Conservation (phyloP, 2,113 vertebrate genomes). For the Nicator chloris region DNA sequence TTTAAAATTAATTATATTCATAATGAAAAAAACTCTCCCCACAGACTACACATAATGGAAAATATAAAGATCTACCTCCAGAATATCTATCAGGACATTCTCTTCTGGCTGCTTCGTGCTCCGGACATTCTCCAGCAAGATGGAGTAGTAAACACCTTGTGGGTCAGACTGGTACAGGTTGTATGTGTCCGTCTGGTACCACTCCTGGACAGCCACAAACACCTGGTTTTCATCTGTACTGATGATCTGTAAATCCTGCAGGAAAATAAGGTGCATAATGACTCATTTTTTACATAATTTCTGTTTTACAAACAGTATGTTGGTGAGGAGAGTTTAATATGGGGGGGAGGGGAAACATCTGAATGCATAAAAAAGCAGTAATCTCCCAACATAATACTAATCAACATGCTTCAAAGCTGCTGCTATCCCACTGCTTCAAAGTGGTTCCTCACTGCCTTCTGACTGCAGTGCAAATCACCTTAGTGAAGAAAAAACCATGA, state of each 20-base stretch:
- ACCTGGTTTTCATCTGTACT: conserved; percentile 95
- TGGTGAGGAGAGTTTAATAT: background rate
- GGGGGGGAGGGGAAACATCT: background rate
- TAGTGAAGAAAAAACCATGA: background rate
- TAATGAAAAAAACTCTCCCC: background rate
- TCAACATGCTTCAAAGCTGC: too few relatives aligned
- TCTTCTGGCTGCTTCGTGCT: conserved; percentile 93
- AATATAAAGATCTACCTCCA: conserved; percentile 78
- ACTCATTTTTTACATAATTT: background rate
- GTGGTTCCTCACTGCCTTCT: background rate
- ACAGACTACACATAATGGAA: background rate
- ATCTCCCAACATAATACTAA: background rate
- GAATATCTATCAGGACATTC: conserved; percentile 88
- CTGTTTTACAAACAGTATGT: background rate
- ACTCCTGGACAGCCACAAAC: conserved; percentile 93
- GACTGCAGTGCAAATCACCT: background rate
- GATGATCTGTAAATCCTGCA: conserved; percentile 91
- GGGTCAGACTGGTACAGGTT: conserved; percentile 95
- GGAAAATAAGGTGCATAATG: background rate
- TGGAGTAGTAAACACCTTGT: conserved; percentile 84
- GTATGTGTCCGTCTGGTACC: conserved; percentile 93
- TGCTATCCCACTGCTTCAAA: background rate
- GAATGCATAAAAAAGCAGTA: background rate
- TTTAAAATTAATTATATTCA: background rate
- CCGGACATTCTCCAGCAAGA: conserved; percentile 88